phyloP scores from a whole-genome alignment of 1,140 invertebrate species.

The Geopemphigus sp. region DNA sequence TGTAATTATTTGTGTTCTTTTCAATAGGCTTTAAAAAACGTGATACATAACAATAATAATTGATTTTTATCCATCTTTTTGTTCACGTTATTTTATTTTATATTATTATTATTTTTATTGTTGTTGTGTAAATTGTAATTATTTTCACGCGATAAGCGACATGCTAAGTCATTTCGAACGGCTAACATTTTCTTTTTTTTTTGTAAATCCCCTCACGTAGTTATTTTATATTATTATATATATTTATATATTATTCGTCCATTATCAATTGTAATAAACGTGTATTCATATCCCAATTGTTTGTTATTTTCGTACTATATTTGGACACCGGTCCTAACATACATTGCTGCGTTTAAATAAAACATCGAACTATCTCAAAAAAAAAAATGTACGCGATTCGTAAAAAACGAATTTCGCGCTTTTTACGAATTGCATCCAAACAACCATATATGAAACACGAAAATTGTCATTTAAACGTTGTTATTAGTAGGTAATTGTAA shows the following conservation, averaged over 20 bases:
- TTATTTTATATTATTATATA: conserved; percentile 2
- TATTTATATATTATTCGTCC: conserved; percentile 8
- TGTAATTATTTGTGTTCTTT: conserved; percentile 21
- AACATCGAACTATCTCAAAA: too few species aligned
- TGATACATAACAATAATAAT: neutral
- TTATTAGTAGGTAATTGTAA: too few species aligned
- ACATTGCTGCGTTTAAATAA: too few species aligned
- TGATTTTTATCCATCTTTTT: conserved; percentile 12
- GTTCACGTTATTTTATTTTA: conserved; percentile 6
- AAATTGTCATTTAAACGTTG: too few species aligned
- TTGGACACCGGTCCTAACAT: neutral
- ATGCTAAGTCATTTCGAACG: neutral
- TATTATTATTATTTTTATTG: conserved; percentile 21
- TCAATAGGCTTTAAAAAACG: neutral
- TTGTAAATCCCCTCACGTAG: conserved; percentile 1
- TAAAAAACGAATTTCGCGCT: too few species aligned
- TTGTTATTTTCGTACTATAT: neutral
- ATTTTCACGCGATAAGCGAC: neutral
- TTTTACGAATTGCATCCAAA: too few species aligned
- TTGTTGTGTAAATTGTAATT: conserved; percentile 12
- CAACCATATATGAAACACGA: too few species aligned
- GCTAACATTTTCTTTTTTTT: neutral
- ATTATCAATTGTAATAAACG: conserved; percentile 17
- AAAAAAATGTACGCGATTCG: too few species aligned
- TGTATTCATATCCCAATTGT: conserved; percentile 11